phyloP scores from a whole-genome alignment of 2,888 invertebrate species.

The Cecidostiba fungosa region DNA sequence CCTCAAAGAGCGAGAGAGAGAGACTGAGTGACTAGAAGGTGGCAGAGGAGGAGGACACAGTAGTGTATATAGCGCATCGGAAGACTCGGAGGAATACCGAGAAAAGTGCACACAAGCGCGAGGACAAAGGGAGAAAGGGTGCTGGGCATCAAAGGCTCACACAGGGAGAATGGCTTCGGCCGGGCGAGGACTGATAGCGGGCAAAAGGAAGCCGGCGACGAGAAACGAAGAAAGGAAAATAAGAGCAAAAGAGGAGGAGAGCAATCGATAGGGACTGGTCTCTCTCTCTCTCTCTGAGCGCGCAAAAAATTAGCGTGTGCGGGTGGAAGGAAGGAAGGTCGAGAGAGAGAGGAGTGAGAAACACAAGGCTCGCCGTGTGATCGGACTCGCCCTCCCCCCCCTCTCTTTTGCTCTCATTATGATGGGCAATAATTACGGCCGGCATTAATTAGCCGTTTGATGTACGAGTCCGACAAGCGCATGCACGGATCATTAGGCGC shows the following conservation, averaged over 20 bases:
- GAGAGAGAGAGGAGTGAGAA: slow-evolving; percentile 41
- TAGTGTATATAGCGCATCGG: not conserved
- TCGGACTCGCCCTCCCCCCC: slow-evolving; percentile 22
- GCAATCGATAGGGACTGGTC: slow-evolving; percentile 51
- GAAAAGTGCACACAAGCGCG: slow-evolving; percentile 48
- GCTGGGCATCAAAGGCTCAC: slow-evolving; percentile 55
- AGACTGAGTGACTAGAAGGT: not conserved
- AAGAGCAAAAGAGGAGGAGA: slow-evolving; percentile 55
- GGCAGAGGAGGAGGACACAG: not conserved
- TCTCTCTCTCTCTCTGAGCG: slow-evolving; percentile 6
- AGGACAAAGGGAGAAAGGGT: slow-evolving; percentile 60
- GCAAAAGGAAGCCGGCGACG: slow-evolving; percentile 44
- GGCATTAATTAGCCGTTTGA: slow-evolving; percentile 77
- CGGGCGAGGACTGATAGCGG: slow-evolving; percentile 52
- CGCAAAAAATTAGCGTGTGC: slow-evolving; percentile 60
- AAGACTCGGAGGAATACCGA: slow-evolving; percentile 54
- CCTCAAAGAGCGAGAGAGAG: not conserved
- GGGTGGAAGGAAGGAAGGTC: slow-evolving; percentile 46
- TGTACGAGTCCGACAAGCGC: slow-evolving; percentile 72
- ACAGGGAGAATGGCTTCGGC: slow-evolving; percentile 50
- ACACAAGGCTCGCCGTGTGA: slow-evolving; percentile 56
- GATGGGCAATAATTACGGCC: slow-evolving; percentile 75
- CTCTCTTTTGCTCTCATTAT: slow-evolving; percentile 70
- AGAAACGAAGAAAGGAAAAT: slow-evolving; percentile 59
- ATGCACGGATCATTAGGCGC: slow-evolving; percentile 73